Percentiles rank a stretch among this genome's conserved stretches.
phyloP scores from a whole-genome alignment of 2,797 vertebrate genomes.

The Melanotaenia pygmaea region DNA sequence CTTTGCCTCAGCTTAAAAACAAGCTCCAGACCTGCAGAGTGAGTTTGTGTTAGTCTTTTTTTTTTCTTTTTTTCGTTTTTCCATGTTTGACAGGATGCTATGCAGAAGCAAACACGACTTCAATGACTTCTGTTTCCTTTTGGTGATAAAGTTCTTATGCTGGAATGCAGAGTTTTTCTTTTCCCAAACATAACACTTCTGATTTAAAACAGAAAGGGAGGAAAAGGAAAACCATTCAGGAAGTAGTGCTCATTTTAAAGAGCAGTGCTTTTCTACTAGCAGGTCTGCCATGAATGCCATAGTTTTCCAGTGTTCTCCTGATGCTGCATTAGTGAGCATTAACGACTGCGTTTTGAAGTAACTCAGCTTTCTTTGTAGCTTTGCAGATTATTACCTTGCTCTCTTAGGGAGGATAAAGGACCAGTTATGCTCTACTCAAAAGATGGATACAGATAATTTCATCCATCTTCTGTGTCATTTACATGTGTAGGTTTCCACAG shows the following conservation, averaged over 20 bases:
- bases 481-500: too few species aligned
- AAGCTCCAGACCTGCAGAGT: background rate
- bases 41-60: background rate
- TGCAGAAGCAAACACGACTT: slow-evolving; percentile 3
- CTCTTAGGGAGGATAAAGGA: too few species aligned
- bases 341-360: background rate
- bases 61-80: background rate
- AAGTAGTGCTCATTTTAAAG: background rate
- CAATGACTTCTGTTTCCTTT: slow-evolving; percentile 20
- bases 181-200: background rate
- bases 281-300: background rate
- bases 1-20: background rate
- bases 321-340: too few species aligned
- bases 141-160: slow-evolving; percentile 8
- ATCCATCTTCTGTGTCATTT: too few species aligned
- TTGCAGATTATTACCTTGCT: background rate
- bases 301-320: background rate
- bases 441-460: too few species aligned
- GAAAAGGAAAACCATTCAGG: background rate
- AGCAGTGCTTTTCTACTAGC: background rate
- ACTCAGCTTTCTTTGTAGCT: background rate
- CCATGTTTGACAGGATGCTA: background rate
- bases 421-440: too few species aligned
- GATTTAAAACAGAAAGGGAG: background rate
- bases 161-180: slow-evolving; percentile 13